Base-by-base conservation (phyloP, 2,797 vertebrate species). In the Coregonus sp. region DNA sequence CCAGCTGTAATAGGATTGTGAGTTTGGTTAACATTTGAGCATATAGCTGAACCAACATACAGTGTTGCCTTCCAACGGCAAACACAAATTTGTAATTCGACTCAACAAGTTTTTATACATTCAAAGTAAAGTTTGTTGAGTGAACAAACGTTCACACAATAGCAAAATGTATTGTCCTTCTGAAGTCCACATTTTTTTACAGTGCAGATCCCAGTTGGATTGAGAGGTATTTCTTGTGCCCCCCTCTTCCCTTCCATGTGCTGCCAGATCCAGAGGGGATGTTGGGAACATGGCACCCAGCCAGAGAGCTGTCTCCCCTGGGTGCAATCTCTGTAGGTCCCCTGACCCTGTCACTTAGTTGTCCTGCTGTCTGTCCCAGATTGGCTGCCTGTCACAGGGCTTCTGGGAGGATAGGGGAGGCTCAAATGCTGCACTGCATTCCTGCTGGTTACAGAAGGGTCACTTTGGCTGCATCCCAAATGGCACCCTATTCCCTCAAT, bases 271-370 rank as follows among this genome's bases (percentile, higher is more conserved):
- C 61, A 59, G 59, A 47, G 15, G 56, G n/a, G 6, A 51, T 29
- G 35, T 82, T 88, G 86, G 84, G 85, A 86, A 86, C 74, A 74
- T 75, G 85, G 80, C 78, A 70, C 79, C 80, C 83, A 85, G 78
- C 50, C 54, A 5, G 31, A 5, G 40, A 47, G 40, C 40, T 47
- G 25, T 25, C 37, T 79, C 81, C 84, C 83, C 80, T 73, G 82
- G 77, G 81, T 18, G 77, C 72, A 70, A 63, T 72, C 37, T 16
- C 14, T 63, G 68, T 37, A 61, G 70, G 47, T 51, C 72, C 73
- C 79, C 69, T 69, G 47, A 75, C 76, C 35, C 67, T 1, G 20
- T 68, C 72, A 59, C 54, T 66, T 51, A 31, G 40, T 70, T 31
- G 1, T 6, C 47, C 15, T 54, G 14, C 16, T 54, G 52, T 15